Base-by-base conservation (phyloP, 1,140 invertebrate species). In the Nephila pilipes region DNA sequence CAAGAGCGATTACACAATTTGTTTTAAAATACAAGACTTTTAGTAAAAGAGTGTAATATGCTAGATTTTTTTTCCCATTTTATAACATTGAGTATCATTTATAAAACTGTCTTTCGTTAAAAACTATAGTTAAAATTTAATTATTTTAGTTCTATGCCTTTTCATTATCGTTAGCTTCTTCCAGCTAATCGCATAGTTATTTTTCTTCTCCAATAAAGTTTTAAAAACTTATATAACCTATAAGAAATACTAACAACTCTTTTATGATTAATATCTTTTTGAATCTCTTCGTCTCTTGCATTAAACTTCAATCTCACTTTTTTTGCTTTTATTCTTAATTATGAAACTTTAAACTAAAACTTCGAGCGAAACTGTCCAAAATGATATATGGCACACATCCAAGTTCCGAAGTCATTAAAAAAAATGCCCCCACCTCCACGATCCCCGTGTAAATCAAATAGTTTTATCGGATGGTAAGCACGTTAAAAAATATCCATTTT, bases 361-460 rank as follows among this genome's bases (percentile, higher is more conserved):
- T 18, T 10, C 16, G 25, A 75, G 25, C 16, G 29, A 75, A 75
- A 75, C 29, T 29, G 18, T 29, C 29, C 65, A 75, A 75, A 75
- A 36, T 75, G 65, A 75, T 75, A 29, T 29, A 75, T 75, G 65
- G 65, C 65, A 18, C 16, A 18, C 65, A 75, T 75, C 65, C 65
- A 36, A 36, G 65, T 16, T 18, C 25, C 3, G 29, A 75, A 75
- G 65, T 29, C 25, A 75, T 32, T 75, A 36, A 75, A 75, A n/a
- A n/a, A 75, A 75, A 75, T 75, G 65, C 65, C 65, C 65, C 29
- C 65, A 18, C 16, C 25, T 18, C 65, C 65, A 12, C 29, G 25
- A 32, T 32, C 29, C 65, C 65, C 65, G 65, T 75, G 65, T 75
- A 75, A 75, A 75, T 75, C 65, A 75, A 75, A 75, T 75, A 75